Conservation (phyloP, 2,113 vertebrate species). For the Ochotona curzoniae region DNA sequence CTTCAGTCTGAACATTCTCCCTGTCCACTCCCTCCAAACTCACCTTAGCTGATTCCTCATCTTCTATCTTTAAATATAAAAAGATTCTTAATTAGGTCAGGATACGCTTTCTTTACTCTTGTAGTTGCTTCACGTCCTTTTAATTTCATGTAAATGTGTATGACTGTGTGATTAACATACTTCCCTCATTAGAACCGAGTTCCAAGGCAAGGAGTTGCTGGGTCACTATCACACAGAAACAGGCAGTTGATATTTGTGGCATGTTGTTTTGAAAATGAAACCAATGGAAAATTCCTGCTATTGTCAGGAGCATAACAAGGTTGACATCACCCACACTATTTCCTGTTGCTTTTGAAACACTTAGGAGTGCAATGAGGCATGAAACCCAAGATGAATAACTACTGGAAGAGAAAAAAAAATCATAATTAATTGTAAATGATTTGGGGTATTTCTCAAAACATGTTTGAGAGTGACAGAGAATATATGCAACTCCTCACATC, state of each 20-base stretch:
- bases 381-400: neutral
- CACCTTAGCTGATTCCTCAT: neutral
- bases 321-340: neutral
- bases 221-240: neutral
- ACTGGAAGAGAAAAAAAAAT: constrained; percentile 9
- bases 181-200: neutral
- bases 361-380: neutral
- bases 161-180: neutral
- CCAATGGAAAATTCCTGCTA: neutral
- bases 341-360: neutral
- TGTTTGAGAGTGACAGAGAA: neutral
- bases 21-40: no score
- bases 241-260: neutral
- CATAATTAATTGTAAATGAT: neutral
- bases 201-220: neutral
- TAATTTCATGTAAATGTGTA: neutral
- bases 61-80: constrained; percentile 6
- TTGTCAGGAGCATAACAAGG: neutral
- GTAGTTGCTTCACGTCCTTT: neutral
- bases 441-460: neutral
- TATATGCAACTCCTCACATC: no score
- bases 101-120: neutral
- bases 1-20: neutral
- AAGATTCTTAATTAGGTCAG: neutral
- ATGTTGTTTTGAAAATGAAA: neutral